Evolutionary conservation across 35 echinoderm and acorn worm species (phyloP).

Genomic region (Ophiothrix spiculata): DNA sequence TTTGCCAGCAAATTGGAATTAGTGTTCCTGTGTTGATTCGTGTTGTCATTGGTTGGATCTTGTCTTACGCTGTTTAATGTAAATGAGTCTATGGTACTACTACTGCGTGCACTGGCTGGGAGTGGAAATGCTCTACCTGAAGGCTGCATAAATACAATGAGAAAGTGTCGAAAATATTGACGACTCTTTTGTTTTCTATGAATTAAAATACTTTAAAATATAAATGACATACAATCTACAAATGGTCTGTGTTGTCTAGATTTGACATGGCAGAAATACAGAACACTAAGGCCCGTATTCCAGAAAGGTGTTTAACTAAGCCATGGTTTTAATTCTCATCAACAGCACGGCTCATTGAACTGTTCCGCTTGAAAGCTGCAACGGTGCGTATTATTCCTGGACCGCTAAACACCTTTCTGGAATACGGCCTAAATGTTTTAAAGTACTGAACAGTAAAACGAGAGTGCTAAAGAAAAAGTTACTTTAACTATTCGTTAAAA

Average conservation of each 20-base stretch:
- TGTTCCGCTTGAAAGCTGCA: too few species aligned
- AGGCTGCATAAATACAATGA: constrained; percentile 29
- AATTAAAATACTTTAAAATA: too few species aligned
- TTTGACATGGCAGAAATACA: neutral
- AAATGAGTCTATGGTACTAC: constrained; percentile 80
- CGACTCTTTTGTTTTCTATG: too few species aligned
- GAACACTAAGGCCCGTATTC: too few species aligned
- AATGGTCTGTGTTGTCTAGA: neutral
- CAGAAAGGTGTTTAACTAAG: too few species aligned
- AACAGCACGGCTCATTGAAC: too few species aligned
- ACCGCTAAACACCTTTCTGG: too few species aligned
- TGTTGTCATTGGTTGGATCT: constrained; percentile 21
- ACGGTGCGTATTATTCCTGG: too few species aligned
- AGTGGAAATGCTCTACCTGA: constrained; percentile 83
- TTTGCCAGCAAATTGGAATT: constrained; percentile 23
- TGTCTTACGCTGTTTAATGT: constrained; percentile 45
- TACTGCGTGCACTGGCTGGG: constrained; percentile 83
- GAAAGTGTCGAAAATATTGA: neutral
- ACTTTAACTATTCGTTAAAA: neutral
- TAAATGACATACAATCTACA: neutral
- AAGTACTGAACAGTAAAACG: neutral
- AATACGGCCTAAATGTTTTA: too few species aligned
- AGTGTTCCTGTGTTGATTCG: constrained; percentile 12
- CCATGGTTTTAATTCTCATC: too few species aligned
- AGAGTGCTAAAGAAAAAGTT: neutral